These are phyloP conservation scores for Fukomys damarensis DNA, from an alignment of 2,113 vertebrate species.

Conservation along the genomic window DNA sequence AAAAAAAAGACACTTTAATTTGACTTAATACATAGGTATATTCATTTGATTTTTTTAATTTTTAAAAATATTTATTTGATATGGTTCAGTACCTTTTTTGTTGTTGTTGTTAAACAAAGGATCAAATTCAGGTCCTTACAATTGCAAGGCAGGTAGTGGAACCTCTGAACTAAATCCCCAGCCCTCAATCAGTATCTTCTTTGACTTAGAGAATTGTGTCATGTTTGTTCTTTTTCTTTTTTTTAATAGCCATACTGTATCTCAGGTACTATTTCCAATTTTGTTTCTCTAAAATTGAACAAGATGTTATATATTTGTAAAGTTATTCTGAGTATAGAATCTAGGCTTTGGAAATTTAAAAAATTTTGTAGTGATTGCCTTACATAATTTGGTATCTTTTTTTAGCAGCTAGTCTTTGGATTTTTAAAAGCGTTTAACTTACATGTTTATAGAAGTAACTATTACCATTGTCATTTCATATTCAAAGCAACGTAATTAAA, in stretches of 20 bases:
- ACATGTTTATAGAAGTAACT: conserved; percentile 22
- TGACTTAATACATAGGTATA: background rate
- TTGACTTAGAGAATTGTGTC: background rate
- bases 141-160: too few relatives aligned
- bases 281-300: conserved; percentile 60
- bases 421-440: conserved; percentile 46
- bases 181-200: background rate
- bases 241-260: background rate
- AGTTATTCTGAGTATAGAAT: background rate
- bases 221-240: conserved; percentile 13
- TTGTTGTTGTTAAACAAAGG: too few relatives aligned
- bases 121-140: too few relatives aligned
- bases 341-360: conserved; percentile 26
- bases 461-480: conserved; percentile 30
- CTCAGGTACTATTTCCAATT: conserved; percentile 10
- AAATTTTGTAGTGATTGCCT: background rate
- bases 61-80: background rate
- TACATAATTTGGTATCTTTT: conserved; percentile 30
- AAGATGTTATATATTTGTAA: conserved; percentile 28
- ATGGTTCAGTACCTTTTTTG: background rate
- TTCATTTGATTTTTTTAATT: background rate
- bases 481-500: conserved; percentile 69
- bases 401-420: conserved; percentile 33
- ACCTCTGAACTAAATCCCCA: too few relatives aligned
- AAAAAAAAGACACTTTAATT: background rate